Evolutionary conservation across 2,888 invertebrate species (phyloP).

Genomic region (Laspeyria flexula): DNA sequence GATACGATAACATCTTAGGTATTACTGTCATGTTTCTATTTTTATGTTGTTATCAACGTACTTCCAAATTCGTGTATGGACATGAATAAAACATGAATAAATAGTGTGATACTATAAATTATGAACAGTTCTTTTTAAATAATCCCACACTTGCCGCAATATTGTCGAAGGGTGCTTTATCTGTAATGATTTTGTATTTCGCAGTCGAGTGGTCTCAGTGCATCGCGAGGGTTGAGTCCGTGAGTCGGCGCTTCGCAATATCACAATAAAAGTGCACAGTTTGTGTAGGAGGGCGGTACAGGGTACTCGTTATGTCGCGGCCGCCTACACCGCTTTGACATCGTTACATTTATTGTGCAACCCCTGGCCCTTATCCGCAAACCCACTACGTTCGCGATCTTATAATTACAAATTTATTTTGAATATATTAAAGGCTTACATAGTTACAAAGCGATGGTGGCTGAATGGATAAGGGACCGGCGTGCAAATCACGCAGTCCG

Average conservation of each 20-base stretch:
- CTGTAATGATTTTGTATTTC: conserved; percentile 77
- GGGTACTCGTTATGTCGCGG: conserved; percentile 50
- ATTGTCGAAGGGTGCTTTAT: conserved; percentile 70
- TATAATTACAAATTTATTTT: conserved; percentile 54
- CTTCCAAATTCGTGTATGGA: too few species aligned
- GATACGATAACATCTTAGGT: not conserved
- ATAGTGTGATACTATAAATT: conserved; percentile 3
- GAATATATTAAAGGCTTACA: conserved; percentile 20
- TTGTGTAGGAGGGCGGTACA: conserved; percentile 50
- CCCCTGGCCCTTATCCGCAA: conserved; percentile 58
- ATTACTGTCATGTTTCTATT: not conserved
- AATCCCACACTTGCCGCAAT: conserved; percentile 51
- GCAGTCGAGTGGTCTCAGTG: conserved; percentile 72
- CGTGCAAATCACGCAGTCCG: too few species aligned
- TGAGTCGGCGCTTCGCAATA: conserved; percentile 25
- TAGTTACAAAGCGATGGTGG: too few species aligned
- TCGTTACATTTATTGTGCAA: conserved; percentile 73
- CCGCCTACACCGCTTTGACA: conserved; percentile 67
- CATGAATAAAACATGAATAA: too few species aligned
- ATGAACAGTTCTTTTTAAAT: conserved; percentile 16
- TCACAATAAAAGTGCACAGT: conserved; percentile 71
- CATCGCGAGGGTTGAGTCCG: conserved; percentile 64
- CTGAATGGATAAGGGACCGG: too few species aligned
- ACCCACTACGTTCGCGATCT: conserved; percentile 43
- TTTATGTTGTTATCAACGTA: too few species aligned